Evolutionary conservation across 2,888 invertebrate genomes (phyloP).

Genomic region (Mimumesa dahlbomi): DNA sequence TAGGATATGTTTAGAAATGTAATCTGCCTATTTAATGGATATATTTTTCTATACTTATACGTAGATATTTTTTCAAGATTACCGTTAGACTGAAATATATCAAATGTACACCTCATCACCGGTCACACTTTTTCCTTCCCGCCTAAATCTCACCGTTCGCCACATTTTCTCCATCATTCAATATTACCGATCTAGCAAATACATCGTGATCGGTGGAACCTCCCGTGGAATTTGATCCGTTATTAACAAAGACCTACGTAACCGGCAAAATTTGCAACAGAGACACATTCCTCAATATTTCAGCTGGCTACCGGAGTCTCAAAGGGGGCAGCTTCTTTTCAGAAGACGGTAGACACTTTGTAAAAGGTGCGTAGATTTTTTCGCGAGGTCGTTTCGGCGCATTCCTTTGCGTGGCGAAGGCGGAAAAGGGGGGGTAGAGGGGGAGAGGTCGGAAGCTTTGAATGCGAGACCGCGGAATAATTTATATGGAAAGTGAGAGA

Average conservation of each 20-base stretch:
- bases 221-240: too few species aligned
- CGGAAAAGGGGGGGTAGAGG: neutral
- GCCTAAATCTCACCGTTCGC: too few species aligned
- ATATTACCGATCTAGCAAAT: too few species aligned
- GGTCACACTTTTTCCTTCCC: too few species aligned
- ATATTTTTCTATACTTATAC: neutral
- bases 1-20: neutral
- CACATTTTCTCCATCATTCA: too few species aligned
- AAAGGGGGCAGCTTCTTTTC: constrained; percentile 44
- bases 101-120: too few species aligned
- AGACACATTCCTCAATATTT: constrained; percentile 51
- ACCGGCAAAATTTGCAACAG: constrained; percentile 40
- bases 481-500: constrained; percentile 65
- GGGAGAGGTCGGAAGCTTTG: constrained; percentile 48
- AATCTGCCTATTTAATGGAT: neutral
- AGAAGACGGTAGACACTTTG: constrained; percentile 47
- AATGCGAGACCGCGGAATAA: constrained; percentile 66
- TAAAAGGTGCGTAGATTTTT: constrained; percentile 66
- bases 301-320: constrained; percentile 22
- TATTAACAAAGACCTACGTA: too few species aligned
- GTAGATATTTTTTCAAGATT: too few species aligned
- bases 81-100: too few species aligned
- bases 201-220: too few species aligned
- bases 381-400: constrained; percentile 59
- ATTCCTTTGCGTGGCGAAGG: constrained; percentile 48